Evolutionary conservation across 2,113 vertebrate species (phyloP).

Genomic region (Willisornis vidua): DNA sequence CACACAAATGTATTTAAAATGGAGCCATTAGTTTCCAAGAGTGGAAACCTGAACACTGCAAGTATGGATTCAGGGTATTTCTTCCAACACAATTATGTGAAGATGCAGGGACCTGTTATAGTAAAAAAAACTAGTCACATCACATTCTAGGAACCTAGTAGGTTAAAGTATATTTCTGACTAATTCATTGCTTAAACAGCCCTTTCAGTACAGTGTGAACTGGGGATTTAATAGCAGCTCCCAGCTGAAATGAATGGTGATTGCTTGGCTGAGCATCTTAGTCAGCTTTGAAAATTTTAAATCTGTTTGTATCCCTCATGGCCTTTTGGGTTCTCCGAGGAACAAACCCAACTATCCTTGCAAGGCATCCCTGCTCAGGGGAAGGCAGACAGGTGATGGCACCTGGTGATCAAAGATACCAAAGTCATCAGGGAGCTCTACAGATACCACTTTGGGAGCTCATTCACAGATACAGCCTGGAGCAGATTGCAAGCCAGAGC

Average conservation of each 20-base stretch:
- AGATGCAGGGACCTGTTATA: neutral
- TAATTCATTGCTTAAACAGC: slow-evolving; percentile 32
- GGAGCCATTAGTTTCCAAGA: neutral
- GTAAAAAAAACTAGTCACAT: neutral
- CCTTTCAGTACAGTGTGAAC: slow-evolving; percentile 24
- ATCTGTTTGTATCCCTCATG: neutral
- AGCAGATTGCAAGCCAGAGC: slow-evolving; percentile 58
- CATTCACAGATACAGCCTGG: slow-evolving; percentile 28
- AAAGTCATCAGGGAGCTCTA: slow-evolving; percentile 30
- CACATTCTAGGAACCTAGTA: neutral
- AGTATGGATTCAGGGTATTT: neutral
- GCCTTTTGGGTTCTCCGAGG: slow-evolving; percentile 25
- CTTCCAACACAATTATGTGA: neutral
- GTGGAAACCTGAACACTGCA: neutral
- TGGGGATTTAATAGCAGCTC: slow-evolving; percentile 34
- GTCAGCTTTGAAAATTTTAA: slow-evolving; percentile 16
- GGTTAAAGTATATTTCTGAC: slow-evolving; percentile 18
- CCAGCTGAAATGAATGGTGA: slow-evolving; percentile 30
- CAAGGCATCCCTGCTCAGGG: neutral
- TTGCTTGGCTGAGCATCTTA: slow-evolving; percentile 38
- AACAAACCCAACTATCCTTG: slow-evolving; percentile 21
- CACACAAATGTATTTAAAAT: neutral
- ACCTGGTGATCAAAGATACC: slow-evolving; percentile 56
- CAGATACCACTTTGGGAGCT: slow-evolving; percentile 36
- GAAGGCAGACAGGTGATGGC: slow-evolving; percentile 39